Evolutionary conservation across 2,888 invertebrate species (phyloP), one percentile per base, ranked within the genome.

Genomic region (Diabrotica balteata): DNA sequence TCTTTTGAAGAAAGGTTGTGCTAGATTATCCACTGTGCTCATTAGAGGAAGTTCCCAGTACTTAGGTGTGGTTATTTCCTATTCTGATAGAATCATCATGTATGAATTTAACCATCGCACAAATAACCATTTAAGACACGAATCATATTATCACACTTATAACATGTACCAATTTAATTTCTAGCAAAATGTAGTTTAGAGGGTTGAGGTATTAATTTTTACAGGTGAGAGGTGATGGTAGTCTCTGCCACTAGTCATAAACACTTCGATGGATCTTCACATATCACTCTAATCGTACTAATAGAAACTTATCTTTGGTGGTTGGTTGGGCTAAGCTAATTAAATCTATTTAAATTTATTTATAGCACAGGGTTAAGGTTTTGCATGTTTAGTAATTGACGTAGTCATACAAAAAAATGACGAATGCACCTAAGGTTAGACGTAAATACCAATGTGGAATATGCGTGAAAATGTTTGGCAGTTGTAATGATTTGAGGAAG

Each of bases 401-500:
- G 49, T 63, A 63, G 49, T 57, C 51, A 59, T 9, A 54, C 42
- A 7, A 62, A 9, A 62, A 72, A 87, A 88, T 82, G 88, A 88
- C 80, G 84, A 86, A 84, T 82, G 85, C 80, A 79, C 83, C 79
- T 84, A 78, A 79, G 58, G 80, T 81, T 69, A 68, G 76, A 60
- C 85, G 86, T 65, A 84, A 84, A 61, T 85, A 86, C 75, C 79
- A 84, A 68, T 93, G 92, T 83, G 86, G 87, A 64, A 84, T 88
- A 66, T 93, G 93, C 78, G 80, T 86, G 4, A 91, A 90, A 82
- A 84, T 84, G 53, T 93, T 91, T 80, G 85, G 86, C 59, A 87
- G 87, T 61, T 88, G 88, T 73, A 88, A 89, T 70, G 90, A 91
- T 77, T 83, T 93, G 68, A 86, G 88, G 55, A 90, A 91, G 76